Evolutionary conservation across 2,797 vertebrate genomes (phyloP), one percentile per base, ranked within the genome.

Genomic region (Capromys pilorides): DNA sequence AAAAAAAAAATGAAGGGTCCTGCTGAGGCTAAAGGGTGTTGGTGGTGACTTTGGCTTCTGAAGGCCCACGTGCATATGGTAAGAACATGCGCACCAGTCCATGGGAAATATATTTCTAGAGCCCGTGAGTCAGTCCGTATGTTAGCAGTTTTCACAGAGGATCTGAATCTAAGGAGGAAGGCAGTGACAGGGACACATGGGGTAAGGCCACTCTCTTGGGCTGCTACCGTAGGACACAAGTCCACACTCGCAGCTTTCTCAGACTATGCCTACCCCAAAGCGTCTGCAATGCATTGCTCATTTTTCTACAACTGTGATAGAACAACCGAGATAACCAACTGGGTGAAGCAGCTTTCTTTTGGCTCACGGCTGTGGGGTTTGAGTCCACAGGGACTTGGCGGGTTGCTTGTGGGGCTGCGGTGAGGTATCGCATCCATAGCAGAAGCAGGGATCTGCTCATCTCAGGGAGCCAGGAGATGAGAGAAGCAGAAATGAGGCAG

Each of bases 251-350:
- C 6, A 61, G 14, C 64, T 18, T 41, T 8, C 91, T 14, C 22
- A 3, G 59, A 61, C 19, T 21, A 64, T 80, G 80, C 57, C 13
- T 21, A 9, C 0, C 0, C 59, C 57, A 71, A 3, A 22, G 8
- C 0, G 0, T 39, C 0, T 67, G 2, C 3, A 6, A 39, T 88
- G 31, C n/a, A 39, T n/a, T 18, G 13, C 21, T 64, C 57, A 4
- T 39, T 11, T 45, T 88, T 62, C 39, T 12, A 14, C 7, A n/a
- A 36, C 31, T n/a, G 73, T 64, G 14, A n/a, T 14, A 12, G 49
- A 36, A 14, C 16, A 61, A 5, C 28, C 16, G 31, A n/a, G 39
- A 6, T 19, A 18, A 13, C 24, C 57, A 62, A 31, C 28, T 36
- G 26, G 8, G 16, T 26, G 33, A 31, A n/a, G 49, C 3, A 19